A percentile compares a stretch with the other conserved stretches of the same genome.
phyloP scores from a whole-genome alignment of 2,113 vertebrate species.

The Myxocyprinus asiaticus region DNA sequence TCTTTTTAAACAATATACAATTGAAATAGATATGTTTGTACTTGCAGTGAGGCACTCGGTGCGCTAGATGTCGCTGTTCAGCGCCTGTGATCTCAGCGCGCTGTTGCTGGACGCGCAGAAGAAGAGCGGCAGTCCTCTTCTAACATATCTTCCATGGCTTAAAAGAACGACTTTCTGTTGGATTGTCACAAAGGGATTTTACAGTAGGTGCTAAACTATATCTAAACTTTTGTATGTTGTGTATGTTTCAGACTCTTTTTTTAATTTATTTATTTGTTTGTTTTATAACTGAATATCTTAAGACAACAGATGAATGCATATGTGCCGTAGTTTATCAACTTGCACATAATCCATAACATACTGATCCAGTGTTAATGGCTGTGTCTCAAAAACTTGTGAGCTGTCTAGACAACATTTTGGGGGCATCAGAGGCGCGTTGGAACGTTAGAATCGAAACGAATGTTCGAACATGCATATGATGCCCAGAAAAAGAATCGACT shows the following conservation, averaged over 20 bases:
- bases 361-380: no score
- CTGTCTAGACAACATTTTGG: neutral
- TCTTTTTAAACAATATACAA: no score
- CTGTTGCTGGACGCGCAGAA: neutral
- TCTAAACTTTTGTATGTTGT: no score
- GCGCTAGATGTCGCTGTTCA: slow-evolving; percentile 17
- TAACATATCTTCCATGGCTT: neutral
- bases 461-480: neutral
- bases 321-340: neutral
- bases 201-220: neutral
- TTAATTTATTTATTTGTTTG: neutral
- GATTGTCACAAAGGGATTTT: neutral
- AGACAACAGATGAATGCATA: no score
- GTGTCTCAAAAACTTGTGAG: neutral
- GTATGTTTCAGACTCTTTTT: no score
- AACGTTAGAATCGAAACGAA: neutral
- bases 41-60: neutral
- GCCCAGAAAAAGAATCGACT: neutral
- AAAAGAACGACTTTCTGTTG: neutral
- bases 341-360: neutral
- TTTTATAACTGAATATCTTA: neutral
- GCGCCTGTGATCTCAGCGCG: neutral
- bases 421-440: neutral
- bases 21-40: neutral
- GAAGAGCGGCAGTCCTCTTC: neutral